Conservation (phyloP, 2,113 vertebrate genomes). For the Protobothrops flavoviridis region DNA sequence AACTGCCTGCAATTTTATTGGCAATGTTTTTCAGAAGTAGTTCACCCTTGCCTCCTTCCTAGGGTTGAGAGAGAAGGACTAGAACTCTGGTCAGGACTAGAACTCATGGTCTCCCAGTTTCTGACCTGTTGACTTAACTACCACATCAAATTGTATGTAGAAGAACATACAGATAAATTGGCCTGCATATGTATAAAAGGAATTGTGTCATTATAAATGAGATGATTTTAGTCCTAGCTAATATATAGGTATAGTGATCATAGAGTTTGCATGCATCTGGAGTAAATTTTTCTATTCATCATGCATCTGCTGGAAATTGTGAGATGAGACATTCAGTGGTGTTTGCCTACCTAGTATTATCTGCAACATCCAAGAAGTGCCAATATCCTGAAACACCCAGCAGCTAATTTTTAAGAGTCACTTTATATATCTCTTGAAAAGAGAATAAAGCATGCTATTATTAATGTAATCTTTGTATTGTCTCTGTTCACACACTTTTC, state of each 20-base stretch:
- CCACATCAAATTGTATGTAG: not conserved
- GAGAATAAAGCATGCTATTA: slow-evolving; percentile 3
- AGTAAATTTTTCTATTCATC: slow-evolving; percentile 2
- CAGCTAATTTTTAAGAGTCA: slow-evolving; percentile 22
- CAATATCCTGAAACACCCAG: not conserved
- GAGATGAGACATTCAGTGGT: slow-evolving; percentile 1
- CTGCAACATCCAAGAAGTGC: not conserved
- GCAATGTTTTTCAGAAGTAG: not conserved
- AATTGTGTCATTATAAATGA: not conserved
- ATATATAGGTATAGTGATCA: not conserved
- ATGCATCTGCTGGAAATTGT: slow-evolving; percentile 4
- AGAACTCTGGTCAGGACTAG: not conserved
- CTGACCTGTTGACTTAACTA: not conserved
- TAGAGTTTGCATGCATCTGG: slow-evolving; percentile 2
- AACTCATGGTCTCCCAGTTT: not conserved
- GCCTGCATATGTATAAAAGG: not conserved
- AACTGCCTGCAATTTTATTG: not conserved
- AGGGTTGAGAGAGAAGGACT: not conserved
- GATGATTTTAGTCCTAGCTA: slow-evolving; percentile 8
- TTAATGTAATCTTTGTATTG: slow-evolving; percentile 26
- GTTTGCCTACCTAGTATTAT: slow-evolving; percentile 13
- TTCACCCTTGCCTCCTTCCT: not conserved
- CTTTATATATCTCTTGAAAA: slow-evolving; percentile 35
- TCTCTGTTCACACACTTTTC: slow-evolving; percentile 20
- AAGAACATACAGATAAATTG: not conserved